Evolutionary conservation across 2,888 invertebrate genomes (phyloP).

Genomic region (Eupithecia vulgata): DNA sequence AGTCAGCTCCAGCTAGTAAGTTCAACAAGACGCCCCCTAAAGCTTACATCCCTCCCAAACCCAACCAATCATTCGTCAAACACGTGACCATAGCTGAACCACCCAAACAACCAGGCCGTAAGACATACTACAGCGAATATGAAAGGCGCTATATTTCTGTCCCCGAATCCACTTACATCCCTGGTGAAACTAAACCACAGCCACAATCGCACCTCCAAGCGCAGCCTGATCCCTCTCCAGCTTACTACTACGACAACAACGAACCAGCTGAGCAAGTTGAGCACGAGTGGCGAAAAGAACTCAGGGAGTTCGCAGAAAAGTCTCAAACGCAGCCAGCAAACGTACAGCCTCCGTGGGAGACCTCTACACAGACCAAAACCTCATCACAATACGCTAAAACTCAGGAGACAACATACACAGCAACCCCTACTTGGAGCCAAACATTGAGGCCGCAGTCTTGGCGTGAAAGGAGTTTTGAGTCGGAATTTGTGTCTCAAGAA

Average conservation of each 20-base stretch:
- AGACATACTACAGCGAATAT: constrained; percentile 80
- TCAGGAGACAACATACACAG: constrained; percentile 60
- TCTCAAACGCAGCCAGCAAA: constrained; percentile 66
- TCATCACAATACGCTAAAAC: constrained; percentile 56
- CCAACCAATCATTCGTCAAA: constrained; percentile 78
- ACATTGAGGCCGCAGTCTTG: constrained; percentile 75
- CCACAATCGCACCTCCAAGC: constrained; percentile 66
- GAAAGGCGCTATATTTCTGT: constrained; percentile 79
- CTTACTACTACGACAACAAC: constrained; percentile 77
- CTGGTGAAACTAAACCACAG: constrained; percentile 72
- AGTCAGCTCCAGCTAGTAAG: constrained; percentile 60
- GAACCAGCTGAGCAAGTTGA: constrained; percentile 72
- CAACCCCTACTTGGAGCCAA: constrained; percentile 79
- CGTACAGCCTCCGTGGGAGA: constrained; percentile 75
- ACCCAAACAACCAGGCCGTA: constrained; percentile 69
- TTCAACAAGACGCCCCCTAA: constrained; percentile 70
- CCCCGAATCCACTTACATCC: constrained; percentile 76
- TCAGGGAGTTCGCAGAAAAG: constrained; percentile 79
- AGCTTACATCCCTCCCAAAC: constrained; percentile 77
- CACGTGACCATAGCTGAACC: constrained; percentile 59
- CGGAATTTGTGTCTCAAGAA: constrained; percentile 74
- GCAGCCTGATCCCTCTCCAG: constrained; percentile 77
- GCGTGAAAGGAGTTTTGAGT: constrained; percentile 78
- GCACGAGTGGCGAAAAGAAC: constrained; percentile 79
- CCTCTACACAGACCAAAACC: constrained; percentile 55